phyloP scores from a whole-genome alignment of 2,888 invertebrate genomes.

The Dicyrtoma fusca region DNA sequence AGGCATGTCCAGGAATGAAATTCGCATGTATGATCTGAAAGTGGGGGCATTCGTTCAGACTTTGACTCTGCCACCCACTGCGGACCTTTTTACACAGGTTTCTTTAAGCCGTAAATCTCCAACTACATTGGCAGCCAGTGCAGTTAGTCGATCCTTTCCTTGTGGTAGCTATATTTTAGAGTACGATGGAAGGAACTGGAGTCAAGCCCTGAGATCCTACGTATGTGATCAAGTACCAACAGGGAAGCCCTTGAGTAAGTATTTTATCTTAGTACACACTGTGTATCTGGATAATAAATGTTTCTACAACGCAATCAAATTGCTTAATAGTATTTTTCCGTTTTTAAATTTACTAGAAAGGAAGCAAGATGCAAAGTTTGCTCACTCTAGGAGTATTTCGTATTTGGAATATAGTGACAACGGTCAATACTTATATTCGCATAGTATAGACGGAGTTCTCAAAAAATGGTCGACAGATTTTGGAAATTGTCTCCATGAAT shows the following conservation, averaged over 20 bases:
- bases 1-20: constrained; percentile 29
- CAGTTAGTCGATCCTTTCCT: background rate
- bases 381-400: constrained; percentile 30
- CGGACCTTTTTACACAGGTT: constrained; percentile 23
- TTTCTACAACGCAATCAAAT: too few relatives aligned
- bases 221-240: background rate
- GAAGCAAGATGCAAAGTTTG: constrained; percentile 10
- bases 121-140: constrained; percentile 22
- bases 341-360: background rate
- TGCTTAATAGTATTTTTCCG: too few relatives aligned
- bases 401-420: constrained; percentile 28
- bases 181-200: constrained; percentile 34
- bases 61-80: constrained; percentile 14
- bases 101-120: constrained; percentile 28
- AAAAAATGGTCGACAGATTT: constrained; percentile 33
- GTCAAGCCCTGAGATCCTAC: constrained; percentile 26
- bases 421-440: constrained; percentile 34
- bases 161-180: constrained; percentile 34
- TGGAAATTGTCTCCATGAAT: constrained; percentile 1
- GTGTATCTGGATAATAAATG: too few relatives aligned
- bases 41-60: constrained; percentile 36
- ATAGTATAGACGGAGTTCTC: constrained; percentile 27
- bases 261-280: too few relatives aligned
- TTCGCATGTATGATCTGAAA: constrained; percentile 36
- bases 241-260: constrained; percentile 2